These are phyloP conservation scores for Morpho deidamia DNA, from an alignment of 2,888 invertebrate genomes.

Conservation along the genomic window DNA sequence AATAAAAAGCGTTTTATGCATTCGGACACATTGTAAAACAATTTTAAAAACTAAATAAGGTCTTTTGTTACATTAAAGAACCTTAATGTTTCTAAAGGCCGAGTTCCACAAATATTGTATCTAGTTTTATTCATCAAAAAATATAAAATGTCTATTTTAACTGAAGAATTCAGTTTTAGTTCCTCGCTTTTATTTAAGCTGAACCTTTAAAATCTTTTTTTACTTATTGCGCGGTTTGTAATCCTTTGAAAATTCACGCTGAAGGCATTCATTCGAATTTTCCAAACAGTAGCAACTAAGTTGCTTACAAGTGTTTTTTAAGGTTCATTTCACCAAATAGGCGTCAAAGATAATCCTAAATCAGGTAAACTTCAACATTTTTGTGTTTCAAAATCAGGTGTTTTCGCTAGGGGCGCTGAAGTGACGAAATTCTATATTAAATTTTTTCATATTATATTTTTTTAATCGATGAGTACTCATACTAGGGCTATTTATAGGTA, in stretches of 20 bases:
- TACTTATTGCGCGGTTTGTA: neutral
- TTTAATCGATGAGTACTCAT: too few relatives aligned
- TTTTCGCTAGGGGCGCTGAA: too few relatives aligned
- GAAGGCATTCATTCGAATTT: constrained; percentile 5
- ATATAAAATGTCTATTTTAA: neutral
- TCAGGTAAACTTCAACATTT: neutral
- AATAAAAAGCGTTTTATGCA: too few relatives aligned
- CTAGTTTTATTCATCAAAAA: neutral
- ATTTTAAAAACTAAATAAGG: too few relatives aligned
- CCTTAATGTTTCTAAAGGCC: neutral
- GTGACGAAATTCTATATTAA: too few relatives aligned
- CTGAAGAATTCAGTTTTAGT: neutral
- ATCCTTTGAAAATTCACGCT: constrained; percentile 1
- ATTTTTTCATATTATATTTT: too few relatives aligned
- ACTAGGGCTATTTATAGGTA: too few relatives aligned
- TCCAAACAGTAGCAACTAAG: constrained; percentile 1
- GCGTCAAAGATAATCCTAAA: neutral
- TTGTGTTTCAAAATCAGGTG: too few relatives aligned
- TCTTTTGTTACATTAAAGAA: too few relatives aligned
- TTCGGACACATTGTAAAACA: too few relatives aligned
- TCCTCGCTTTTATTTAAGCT: neutral
- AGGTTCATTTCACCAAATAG: neutral
- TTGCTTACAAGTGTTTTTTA: constrained; percentile 1
- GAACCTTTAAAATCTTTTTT: neutral
- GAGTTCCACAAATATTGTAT: neutral